Base-by-base conservation (phyloP, 2,113 vertebrate species). In the Zingel zingel region DNA sequence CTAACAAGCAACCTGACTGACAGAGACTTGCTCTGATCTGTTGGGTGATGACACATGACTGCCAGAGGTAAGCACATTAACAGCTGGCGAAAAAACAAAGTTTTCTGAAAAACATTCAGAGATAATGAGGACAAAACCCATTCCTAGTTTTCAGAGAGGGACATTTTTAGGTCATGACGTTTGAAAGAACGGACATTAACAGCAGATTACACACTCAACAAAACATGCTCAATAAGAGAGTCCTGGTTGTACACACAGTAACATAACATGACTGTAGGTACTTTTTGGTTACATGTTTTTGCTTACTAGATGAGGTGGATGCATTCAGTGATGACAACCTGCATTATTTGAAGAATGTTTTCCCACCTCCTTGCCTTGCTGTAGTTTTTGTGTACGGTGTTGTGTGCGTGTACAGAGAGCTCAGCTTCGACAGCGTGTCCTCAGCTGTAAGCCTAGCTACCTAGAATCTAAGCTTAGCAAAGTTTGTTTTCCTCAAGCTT, bases 391-490 rank as follows among this genome's bases (percentile, higher is more conserved):
- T 48, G 0, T 19, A 47, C 16, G 7, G 23, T 25, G 39, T 3
- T 27, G 27, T 15, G 23, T 50, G 56, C n/a, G 25, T n/a, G 21
- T 10, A 65, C 18, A 21, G 18, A 50, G 53, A 70, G 15, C 56
- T 73, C 83, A 62, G 23, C 36, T 53, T 14, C 73, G 67, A 63
- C 48, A 18, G 6, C 1, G 3, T 57, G 69, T 85, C 33, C 18
- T 85, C 25, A 51, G 47, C 19, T 72, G 47, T 76, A 67, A 76
- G 45, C 16, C 51, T 10, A 23, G 33, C 23, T 73, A 72, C 70
- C 58, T 77, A n/a, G 73, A 85, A 79, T 13, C 39, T 61, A n/a
- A 63, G 65, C 51, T 72, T 63, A 73, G 51, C 6, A 19, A 53
- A 9, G 50, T 50, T 62, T 12, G 30, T 51, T 54, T 68, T 16